Evolutionary conservation across 1,140 invertebrate species (phyloP).

Genomic region (Drosophila biarmipes): DNA sequence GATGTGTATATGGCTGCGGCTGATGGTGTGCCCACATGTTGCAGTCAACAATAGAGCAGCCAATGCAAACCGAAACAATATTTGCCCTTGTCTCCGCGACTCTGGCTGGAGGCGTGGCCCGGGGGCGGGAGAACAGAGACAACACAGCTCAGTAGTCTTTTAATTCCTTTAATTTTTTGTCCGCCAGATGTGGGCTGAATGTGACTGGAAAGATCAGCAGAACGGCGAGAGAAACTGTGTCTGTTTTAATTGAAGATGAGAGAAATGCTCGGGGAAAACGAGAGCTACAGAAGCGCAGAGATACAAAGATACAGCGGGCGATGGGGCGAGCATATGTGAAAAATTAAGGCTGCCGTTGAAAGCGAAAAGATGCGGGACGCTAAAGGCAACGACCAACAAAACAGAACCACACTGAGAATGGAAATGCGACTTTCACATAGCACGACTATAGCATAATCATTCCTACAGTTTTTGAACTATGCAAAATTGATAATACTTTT

Average conservation of each 20-base stretch:
- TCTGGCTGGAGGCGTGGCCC: constrained; percentile 26
- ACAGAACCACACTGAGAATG: constrained; percentile 14
- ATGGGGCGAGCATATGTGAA: constrained; percentile 68
- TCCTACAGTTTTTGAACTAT: background rate
- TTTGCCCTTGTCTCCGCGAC: constrained; percentile 74
- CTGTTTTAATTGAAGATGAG: constrained; percentile 74
- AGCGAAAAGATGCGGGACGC: constrained; percentile 78
- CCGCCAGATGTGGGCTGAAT: constrained; percentile 72
- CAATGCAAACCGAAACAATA: constrained; percentile 76
- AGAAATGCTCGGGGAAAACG: constrained; percentile 11
- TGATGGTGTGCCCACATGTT: constrained; percentile 71
- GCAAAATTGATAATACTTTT: too few relatives aligned
- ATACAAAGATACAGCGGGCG: constrained; percentile 12
- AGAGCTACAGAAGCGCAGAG: constrained; percentile 20
- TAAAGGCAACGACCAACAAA: constrained; percentile 56
- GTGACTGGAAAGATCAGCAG: constrained; percentile 59
- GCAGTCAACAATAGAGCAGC: constrained; percentile 71
- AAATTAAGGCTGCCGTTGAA: constrained; percentile 76
- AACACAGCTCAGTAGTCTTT: constrained; percentile 43
- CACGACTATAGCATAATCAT: constrained; percentile 3
- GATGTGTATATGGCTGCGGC: constrained; percentile 5
- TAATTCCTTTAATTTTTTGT: constrained; percentile 78
- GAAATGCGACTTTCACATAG: constrained; percentile 41
- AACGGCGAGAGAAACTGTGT: constrained; percentile 62
- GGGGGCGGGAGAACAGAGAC: constrained; percentile 36